Evolutionary conservation across 2,888 invertebrate species (phyloP).

Genomic region (Pseudanteris insignis): DNA sequence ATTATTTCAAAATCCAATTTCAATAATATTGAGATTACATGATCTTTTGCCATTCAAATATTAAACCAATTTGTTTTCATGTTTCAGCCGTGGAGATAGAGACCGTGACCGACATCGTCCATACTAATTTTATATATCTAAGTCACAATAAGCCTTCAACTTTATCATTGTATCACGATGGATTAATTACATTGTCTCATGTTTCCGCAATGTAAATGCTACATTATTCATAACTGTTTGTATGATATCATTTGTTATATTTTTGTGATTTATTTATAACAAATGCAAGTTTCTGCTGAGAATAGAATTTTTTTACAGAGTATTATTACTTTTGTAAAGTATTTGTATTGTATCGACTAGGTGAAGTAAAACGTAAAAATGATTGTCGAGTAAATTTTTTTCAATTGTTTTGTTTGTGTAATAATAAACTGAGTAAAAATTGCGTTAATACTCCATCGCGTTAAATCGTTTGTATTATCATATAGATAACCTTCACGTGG

Average conservation of each 20-base stretch:
- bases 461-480: background rate
- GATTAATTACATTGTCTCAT: conserved; percentile 29
- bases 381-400: background rate
- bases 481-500: background rate
- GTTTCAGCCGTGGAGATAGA: conserved; percentile 66
- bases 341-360: conserved; percentile 7
- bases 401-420: too few species aligned
- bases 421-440: too few species aligned
- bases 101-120: conserved; percentile 69
- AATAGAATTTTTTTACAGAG: conserved; percentile 6
- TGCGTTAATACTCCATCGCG: too few species aligned
- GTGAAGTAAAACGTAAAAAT: background rate
- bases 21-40: too few species aligned
- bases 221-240: conserved; percentile 20
- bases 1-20: too few species aligned
- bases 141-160: conserved; percentile 16
- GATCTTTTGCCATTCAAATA: too few species aligned
- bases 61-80: conserved; percentile 10
- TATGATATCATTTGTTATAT: conserved; percentile 29
- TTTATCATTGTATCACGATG: conserved; percentile 23
- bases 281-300: conserved; percentile 6
- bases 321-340: conserved; percentile 26
- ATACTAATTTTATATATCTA: conserved; percentile 55
- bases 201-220: conserved; percentile 33
- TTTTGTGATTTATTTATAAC: conserved; percentile 12